Conservation (phyloP, 64 coral and sea anemone species). For the Montipora cactus region DNA sequence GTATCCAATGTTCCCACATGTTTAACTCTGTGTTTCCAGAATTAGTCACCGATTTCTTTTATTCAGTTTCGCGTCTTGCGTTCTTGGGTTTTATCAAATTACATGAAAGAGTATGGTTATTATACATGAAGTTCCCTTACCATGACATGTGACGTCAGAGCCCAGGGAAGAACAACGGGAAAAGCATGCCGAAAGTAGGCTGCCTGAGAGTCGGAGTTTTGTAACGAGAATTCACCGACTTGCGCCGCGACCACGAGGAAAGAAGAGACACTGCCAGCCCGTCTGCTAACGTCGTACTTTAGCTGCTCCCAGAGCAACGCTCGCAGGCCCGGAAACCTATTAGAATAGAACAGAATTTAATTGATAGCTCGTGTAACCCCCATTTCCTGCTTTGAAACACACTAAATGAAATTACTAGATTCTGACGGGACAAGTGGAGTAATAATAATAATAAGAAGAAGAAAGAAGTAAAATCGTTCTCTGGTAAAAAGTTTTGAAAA, state of each 20-base stretch:
- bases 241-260: conserved; percentile 58
- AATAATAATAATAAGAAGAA: too few species aligned
- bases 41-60: too few species aligned
- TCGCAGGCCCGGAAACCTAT: conserved; percentile 62
- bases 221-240: conserved; percentile 53
- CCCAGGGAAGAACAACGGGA: conserved; percentile 52
- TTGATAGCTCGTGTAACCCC: neutral
- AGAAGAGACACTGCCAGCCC: conserved; percentile 51
- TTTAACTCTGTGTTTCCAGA: too few species aligned
- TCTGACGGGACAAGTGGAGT: too few species aligned
- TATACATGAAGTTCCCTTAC: neutral
- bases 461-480: too few species aligned
- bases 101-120: neutral
- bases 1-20: too few species aligned
- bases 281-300: conserved; percentile 46
- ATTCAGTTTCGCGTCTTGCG: too few species aligned
- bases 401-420: too few species aligned
- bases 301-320: conserved; percentile 77
- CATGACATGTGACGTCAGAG: conserved; percentile 11
- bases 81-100: too few species aligned
- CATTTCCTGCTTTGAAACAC: too few species aligned
- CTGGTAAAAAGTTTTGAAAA: too few species aligned
- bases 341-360: neutral
- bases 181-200: conserved; percentile 64
- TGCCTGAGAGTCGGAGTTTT: conserved; percentile 21